phyloP scores from a whole-genome alignment of 1,140 invertebrate genomes.

The Sarcophaga bullata region DNA sequence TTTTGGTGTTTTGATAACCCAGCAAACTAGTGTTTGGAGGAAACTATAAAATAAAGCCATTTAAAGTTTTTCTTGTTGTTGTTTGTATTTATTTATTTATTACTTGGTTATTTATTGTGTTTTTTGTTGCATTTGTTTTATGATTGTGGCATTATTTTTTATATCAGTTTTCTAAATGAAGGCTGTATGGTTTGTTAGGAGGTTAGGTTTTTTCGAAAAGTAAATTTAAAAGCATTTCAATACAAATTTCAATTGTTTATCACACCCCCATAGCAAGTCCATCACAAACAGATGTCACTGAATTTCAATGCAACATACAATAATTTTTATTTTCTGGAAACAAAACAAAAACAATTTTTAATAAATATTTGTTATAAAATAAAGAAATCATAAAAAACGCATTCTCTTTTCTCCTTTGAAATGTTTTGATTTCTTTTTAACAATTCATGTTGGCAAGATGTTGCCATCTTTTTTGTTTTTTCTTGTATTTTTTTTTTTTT shows the following conservation, averaged over 20 bases:
- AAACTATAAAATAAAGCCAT: too few relatives aligned
- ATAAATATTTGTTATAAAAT: background rate
- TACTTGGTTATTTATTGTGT: too few relatives aligned
- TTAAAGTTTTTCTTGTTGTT: too few relatives aligned
- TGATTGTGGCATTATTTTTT: background rate
- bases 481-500: too few relatives aligned
- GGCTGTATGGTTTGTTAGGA: background rate
- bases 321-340: background rate
- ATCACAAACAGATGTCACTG: background rate
- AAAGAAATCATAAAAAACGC: constrained; percentile 3
- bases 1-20: background rate
- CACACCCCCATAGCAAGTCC: background rate
- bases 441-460: too few relatives aligned
- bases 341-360: background rate
- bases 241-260: background rate
- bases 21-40: background rate
- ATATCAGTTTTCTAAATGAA: background rate
- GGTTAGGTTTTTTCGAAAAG: too few relatives aligned
- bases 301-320: background rate
- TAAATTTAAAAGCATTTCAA: background rate
- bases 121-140: background rate
- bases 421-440: too few relatives aligned
- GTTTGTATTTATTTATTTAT: too few relatives aligned
- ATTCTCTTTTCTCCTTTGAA: background rate
- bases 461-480: too few relatives aligned